Conservation (phyloP, 2,888 invertebrate species). For the Nemurella pictetii region DNA sequence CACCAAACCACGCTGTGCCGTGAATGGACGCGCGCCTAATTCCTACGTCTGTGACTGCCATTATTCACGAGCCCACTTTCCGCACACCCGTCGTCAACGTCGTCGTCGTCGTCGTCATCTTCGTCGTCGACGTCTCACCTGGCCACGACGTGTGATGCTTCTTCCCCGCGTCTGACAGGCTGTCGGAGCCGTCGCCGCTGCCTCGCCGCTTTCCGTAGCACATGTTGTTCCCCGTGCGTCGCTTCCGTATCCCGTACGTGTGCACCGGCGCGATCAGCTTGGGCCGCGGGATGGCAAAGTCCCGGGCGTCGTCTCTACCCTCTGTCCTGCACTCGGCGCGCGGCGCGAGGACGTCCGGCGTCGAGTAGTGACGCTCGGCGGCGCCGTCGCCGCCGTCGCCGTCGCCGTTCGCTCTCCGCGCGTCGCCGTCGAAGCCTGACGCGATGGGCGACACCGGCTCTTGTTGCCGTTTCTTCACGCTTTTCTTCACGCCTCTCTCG, state of each 20-base stretch:
- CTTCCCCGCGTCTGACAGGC: conserved; percentile 30
- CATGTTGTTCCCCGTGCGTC: conserved; percentile 81
- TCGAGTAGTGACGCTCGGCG: conserved; percentile 1
- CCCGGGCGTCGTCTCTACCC: conserved; percentile 47
- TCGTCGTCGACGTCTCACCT: conserved; percentile 41
- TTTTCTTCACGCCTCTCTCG: conserved; percentile 2
- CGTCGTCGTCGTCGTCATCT: not conserved
- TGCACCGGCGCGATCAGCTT: conserved; percentile 86
- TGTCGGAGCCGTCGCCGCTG: conserved; percentile 12
- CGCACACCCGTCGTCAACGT: not conserved
- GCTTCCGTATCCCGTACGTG: conserved; percentile 78
- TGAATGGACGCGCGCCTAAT: not conserved
- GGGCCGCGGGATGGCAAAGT: conserved; percentile 82
- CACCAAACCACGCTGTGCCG: not conserved
- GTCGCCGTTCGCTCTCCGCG: conserved; percentile 10
- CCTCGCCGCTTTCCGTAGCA: conserved; percentile 22
- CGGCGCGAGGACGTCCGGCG: not conserved
- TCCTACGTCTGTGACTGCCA: not conserved
- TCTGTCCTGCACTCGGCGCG: conserved; percentile 4
- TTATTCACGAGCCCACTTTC: not conserved
- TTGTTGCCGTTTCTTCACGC: not conserved
- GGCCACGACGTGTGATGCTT: conserved; percentile 48
- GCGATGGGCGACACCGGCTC: not conserved
- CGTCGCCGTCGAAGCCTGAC: conserved; percentile 6
- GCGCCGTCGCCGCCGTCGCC: too few species aligned